Conservation (phyloP, 1,140 invertebrate species). For the Drosophila jambulina region DNA sequence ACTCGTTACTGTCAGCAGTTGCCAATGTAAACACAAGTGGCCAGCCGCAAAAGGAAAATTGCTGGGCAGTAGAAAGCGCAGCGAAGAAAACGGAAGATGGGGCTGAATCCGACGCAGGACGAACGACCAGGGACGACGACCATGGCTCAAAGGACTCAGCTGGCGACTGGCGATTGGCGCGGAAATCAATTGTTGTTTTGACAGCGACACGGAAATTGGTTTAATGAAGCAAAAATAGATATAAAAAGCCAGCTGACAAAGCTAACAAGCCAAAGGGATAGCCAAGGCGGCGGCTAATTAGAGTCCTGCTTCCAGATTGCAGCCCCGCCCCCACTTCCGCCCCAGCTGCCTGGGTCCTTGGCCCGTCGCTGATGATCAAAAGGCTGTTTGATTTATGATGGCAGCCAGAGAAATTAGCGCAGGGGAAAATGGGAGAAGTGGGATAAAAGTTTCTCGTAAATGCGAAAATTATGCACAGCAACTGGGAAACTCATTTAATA, state of each 20-base stretch:
- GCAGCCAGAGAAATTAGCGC: constrained; percentile 70
- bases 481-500: constrained; percentile 76
- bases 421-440: constrained; percentile 22
- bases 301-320: constrained; percentile 72
- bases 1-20: constrained; percentile 81
- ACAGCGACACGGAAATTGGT: constrained; percentile 83
- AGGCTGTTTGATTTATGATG: constrained; percentile 81
- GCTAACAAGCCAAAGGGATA: constrained; percentile 71
- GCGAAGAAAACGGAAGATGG: constrained; percentile 26
- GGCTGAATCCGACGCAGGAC: neutral
- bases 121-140: neutral
- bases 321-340: constrained; percentile 8
- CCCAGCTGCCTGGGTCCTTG: constrained; percentile 13
- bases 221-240: constrained; percentile 83
- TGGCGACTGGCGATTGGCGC: constrained; percentile 69
- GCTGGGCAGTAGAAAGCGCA: constrained; percentile 55
- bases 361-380: constrained; percentile 67
- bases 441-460: constrained; percentile 68
- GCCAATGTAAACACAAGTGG: constrained; percentile 82
- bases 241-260: constrained; percentile 75
- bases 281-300: constrained; percentile 69
- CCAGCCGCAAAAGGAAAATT: constrained; percentile 72
- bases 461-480: constrained; percentile 75
- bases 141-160: constrained; percentile 54
- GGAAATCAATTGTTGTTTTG: constrained; percentile 84